Evolutionary conservation across 2,888 invertebrate genomes (phyloP).

Genomic region (Polylopha cassiicola): DNA sequence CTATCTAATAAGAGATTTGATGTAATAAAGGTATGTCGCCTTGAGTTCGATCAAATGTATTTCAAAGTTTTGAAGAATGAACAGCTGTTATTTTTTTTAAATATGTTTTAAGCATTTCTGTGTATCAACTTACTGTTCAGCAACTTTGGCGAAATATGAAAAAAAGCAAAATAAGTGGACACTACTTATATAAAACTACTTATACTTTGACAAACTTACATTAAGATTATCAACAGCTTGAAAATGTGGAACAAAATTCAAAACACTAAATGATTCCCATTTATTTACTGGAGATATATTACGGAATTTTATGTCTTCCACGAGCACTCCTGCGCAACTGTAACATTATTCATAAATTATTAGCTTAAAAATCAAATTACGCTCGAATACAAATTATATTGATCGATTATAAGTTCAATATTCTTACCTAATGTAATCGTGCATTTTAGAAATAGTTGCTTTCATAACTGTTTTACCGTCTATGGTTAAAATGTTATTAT

Average conservation of each 20-base stretch:
- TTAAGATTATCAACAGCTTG: conserved; percentile 23
- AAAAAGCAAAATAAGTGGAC: neutral
- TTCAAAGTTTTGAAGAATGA: too few relatives aligned
- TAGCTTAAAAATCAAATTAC: conserved; percentile 5
- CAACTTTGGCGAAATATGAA: neutral
- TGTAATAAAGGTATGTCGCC: too few relatives aligned
- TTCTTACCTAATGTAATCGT: conserved; percentile 35
- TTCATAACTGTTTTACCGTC: conserved; percentile 25
- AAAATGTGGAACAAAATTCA: conserved; percentile 38
- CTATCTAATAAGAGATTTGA: too few relatives aligned
- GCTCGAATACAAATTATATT: too few relatives aligned
- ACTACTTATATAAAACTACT: conserved; percentile 1
- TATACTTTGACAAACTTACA: conserved; percentile 30
- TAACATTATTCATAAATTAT: conserved; percentile 11
- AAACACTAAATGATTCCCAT: conserved; percentile 27
- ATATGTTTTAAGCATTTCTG: neutral
- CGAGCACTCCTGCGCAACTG: conserved; percentile 47
- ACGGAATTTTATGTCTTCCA: conserved; percentile 37
- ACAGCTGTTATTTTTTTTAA: conserved; percentile 1
- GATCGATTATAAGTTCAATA: conserved; percentile 2
- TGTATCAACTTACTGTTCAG: neutral
- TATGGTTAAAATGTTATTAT: conserved; percentile 2
- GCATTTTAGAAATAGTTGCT: conserved; percentile 29
- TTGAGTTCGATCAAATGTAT: too few relatives aligned
- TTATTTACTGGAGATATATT: conserved; percentile 27